Evolutionary conservation across 2,113 vertebrate species (phyloP).

Genomic region (Hemichromis elongatus): DNA sequence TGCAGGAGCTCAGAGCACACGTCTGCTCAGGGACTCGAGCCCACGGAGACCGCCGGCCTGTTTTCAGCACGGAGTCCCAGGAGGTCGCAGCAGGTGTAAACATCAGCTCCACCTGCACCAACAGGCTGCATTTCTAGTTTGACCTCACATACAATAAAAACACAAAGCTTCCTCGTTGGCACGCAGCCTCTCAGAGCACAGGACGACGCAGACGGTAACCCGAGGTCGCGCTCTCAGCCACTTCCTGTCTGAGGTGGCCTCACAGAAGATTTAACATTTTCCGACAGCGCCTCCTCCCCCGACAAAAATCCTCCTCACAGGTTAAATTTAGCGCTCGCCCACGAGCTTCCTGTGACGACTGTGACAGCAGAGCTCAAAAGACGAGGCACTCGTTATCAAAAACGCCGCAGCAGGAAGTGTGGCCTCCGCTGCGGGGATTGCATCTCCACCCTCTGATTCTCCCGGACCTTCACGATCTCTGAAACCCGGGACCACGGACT

Average conservation of each 20-base stretch:
- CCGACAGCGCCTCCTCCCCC: neutral
- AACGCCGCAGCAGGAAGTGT: neutral
- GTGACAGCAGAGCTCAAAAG: neutral
- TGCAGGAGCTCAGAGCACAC: neutral
- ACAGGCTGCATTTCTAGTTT: neutral
- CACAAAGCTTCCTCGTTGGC: neutral
- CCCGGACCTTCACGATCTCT: neutral
- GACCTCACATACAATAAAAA: neutral
- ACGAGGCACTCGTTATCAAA: neutral
- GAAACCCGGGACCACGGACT: neutral
- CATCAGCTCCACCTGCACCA: neutral
- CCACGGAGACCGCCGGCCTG: neutral
- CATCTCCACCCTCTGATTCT: neutral
- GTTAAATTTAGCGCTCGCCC: slow-evolving; percentile 19
- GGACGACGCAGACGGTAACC: neutral
- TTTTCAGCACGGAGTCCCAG: neutral
- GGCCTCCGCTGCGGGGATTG: neutral
- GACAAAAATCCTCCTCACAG: neutral
- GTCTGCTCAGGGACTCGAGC: neutral
- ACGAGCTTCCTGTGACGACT: slow-evolving; percentile 25
- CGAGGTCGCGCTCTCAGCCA: neutral
- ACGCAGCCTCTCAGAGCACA: neutral
- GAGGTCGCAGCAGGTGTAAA: slow-evolving; percentile 8
- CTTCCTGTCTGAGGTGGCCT: slow-evolving; percentile 43
- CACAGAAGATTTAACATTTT: slow-evolving; percentile 15